These are phyloP conservation scores for Poeciliopsis infans DNA, from an alignment of 2,797 vertebrate species.

Conservation along the genomic window DNA sequence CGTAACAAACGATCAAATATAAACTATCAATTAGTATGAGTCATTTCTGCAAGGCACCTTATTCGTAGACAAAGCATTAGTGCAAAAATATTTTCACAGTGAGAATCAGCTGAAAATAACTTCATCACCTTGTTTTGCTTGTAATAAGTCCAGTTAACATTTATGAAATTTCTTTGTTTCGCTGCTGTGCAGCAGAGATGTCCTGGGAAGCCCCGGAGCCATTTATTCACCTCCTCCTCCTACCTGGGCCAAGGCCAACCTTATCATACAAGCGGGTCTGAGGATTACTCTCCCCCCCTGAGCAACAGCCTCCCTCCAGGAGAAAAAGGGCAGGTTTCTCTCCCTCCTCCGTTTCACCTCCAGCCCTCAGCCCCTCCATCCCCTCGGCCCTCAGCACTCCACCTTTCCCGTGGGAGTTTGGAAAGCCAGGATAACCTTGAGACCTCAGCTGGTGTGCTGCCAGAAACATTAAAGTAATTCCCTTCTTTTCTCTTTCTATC, in stretches of 20 bases:
- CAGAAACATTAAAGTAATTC: slow-evolving; percentile 86
- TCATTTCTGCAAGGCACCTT: background rate
- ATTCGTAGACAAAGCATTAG: background rate
- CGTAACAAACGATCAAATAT: background rate
- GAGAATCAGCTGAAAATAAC: background rate
- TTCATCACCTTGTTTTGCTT: slow-evolving; percentile 29
- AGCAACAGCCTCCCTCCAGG: slow-evolving; percentile 75
- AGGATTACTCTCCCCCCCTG: slow-evolving; percentile 71
- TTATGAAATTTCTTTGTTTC: slow-evolving; percentile 44
- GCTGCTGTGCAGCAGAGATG: slow-evolving; percentile 44
- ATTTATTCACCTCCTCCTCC: slow-evolving; percentile 40
- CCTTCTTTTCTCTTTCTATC: slow-evolving; percentile 73
- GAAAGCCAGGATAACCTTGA: slow-evolving; percentile 87
- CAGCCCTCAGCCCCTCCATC: slow-evolving; percentile 63
- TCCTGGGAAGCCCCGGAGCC: slow-evolving; percentile 67
- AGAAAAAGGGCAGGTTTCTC: slow-evolving; percentile 72
- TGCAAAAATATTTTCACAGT: slow-evolving; percentile 16
- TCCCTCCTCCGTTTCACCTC: slow-evolving; percentile 74
- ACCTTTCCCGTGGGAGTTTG: slow-evolving; percentile 96
- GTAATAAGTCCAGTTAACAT: slow-evolving; percentile 59
- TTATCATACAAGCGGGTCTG: slow-evolving; percentile 63
- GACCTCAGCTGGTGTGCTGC: slow-evolving; percentile 88
- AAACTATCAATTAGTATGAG: background rate
- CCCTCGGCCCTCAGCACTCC: slow-evolving; percentile 75
- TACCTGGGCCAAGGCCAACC: slow-evolving; percentile 71